A percentile compares a stretch with the other conserved stretches of the same genome.
Conservation (phyloP, 2,888 invertebrate species). For the Drosophila robusta region DNA sequence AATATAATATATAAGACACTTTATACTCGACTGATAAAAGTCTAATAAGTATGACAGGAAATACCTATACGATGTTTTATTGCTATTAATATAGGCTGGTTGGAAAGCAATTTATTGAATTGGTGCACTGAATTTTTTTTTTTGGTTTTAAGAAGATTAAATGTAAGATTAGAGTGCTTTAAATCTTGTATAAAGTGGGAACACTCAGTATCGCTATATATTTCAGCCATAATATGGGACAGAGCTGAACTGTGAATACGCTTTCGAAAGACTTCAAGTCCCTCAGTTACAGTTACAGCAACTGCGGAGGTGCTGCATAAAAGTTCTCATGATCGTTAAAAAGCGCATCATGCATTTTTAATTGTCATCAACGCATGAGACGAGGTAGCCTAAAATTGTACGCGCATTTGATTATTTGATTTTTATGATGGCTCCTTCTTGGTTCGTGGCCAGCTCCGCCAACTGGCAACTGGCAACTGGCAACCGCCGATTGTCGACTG, state of each 20-base stretch:
- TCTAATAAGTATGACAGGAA: too few relatives aligned
- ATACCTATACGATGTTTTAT: too few relatives aligned
- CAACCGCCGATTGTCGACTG: constrained; percentile 6
- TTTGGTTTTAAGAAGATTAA: too few relatives aligned
- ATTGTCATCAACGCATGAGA: constrained; percentile 54
- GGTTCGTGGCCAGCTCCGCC: constrained; percentile 27
- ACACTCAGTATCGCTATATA: not conserved
- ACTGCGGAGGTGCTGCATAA: constrained; percentile 7
- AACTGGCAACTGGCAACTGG: constrained; percentile 19
- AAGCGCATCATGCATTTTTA: constrained; percentile 60
- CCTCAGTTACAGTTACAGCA: constrained; percentile 5
- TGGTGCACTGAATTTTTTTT: too few relatives aligned
- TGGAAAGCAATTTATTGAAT: too few relatives aligned
- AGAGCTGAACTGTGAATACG: not conserved
- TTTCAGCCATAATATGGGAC: too few relatives aligned
- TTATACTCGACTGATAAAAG: not conserved
- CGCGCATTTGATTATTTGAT: constrained; percentile 55
- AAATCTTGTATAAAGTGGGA: too few relatives aligned
- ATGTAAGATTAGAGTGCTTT: too few relatives aligned
- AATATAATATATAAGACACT: not conserved
- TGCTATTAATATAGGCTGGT: too few relatives aligned
- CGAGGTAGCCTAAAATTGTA: constrained; percentile 42
- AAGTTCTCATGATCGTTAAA: constrained; percentile 56
- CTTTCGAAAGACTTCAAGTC: not conserved
- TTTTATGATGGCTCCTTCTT: constrained; percentile 61